These are phyloP conservation scores for Heterohyrax brucei DNA, from an alignment of 2,797 vertebrate genomes.

Conservation along the genomic window DNA sequence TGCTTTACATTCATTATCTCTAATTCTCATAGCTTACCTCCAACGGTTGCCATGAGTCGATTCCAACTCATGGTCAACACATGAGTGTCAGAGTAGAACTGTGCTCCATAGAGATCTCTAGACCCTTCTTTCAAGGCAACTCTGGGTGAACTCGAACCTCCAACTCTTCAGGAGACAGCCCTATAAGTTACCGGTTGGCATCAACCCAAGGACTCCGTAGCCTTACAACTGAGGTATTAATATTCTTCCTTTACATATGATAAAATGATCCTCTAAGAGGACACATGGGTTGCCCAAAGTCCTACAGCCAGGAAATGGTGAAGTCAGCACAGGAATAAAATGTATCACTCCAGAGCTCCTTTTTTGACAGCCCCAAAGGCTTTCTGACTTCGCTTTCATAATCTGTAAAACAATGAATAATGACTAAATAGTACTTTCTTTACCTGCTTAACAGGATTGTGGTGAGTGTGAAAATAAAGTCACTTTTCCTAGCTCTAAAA, in stretches of 20 bases:
- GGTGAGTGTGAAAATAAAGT: not conserved
- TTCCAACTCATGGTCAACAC: too few relatives aligned
- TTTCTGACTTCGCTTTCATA: not conserved
- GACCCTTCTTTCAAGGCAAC: too few relatives aligned
- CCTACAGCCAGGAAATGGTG: too few relatives aligned
- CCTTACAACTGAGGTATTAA: not conserved
- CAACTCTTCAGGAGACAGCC: too few relatives aligned
- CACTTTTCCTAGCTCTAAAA: not conserved
- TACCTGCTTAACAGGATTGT: not conserved
- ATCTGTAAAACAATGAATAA: constrained; percentile 8
- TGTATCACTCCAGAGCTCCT: not conserved
- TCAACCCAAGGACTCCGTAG: not conserved
- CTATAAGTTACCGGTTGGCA: too few relatives aligned
- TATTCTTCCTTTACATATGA: not conserved
- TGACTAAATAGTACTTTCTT: not conserved
- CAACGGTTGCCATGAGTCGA: too few relatives aligned
- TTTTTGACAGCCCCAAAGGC: not conserved
- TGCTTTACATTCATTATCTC: not conserved
- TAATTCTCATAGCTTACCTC: not conserved
- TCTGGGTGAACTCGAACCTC: too few relatives aligned
- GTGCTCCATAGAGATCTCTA: too few relatives aligned
- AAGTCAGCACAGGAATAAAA: not conserved
- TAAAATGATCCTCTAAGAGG: not conserved
- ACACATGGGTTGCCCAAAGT: not conserved
- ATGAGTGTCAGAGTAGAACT: too few relatives aligned